Base-by-base conservation (phyloP, 2,113 vertebrate species). In the Psilopsiagon aymara region DNA sequence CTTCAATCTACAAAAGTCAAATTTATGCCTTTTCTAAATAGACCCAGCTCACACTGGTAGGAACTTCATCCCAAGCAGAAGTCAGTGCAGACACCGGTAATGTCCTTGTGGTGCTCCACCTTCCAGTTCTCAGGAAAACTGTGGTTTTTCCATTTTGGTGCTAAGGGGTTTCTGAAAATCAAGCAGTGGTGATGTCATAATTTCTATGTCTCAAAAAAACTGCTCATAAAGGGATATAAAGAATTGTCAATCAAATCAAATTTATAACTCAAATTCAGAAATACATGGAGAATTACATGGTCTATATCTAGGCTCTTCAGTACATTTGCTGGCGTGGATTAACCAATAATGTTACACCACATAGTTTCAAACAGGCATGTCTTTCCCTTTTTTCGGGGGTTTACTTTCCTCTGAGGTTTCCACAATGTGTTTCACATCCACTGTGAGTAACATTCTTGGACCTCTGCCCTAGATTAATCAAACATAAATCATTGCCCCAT, bases 391-490 rank as follows among this genome's bases (percentile, higher is more conserved):
- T 82, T 43, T 4, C 3, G 5, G 16, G 37, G 18, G 6, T 8
- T n/a, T 90, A 37, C 69, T 89, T 87, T 86, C 18, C 35, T 86
- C 37, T 62, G 52, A 84, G 66, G 25, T 79, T 94, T 88, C 41
- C 19, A 81, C 91, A 88, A 82, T 91, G 24, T 90, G 88, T 94
- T 94, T 95, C 57, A 49, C 77, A 93, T 94, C 4, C 10, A 84
- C 57, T 62, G 39, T 88, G 73, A 95, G 39, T 86, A 95, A 91
- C 44, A 33, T 82, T 91, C 80, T 91, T 94, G 95, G 80, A 75
- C 17, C 84, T 88, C 44, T 94, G 80, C 86, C 92, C 41, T 82
- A 62, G 33, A 60, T 89, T 88, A 88, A 95, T 96, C 94, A 93
- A 94, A 84, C 21, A 39, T 90, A 87, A 94, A 84, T 92, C 88